Base-by-base conservation (phyloP, 1,140 invertebrate species). In the Psix sp. region DNA sequence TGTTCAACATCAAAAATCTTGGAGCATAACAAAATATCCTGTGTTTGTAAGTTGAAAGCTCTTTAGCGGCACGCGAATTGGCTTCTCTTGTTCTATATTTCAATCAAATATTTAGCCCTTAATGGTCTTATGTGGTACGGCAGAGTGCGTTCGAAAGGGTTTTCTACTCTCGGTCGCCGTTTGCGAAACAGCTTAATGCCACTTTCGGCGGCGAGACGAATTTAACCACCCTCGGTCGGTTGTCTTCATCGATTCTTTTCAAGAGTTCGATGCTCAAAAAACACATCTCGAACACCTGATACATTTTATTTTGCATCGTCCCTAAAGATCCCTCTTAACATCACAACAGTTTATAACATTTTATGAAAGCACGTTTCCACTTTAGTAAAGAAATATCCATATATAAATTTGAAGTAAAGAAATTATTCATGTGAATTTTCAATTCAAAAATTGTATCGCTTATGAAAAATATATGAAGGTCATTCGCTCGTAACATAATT, bases 41-140 rank as follows among this genome's bases (percentile, higher is more conserved):
- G 43, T 74, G 39, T 70, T 74, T 62, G 49, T 59, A 62, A 57
- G 43, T 66, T 38, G 26, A 67, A 76, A 76, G 74, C 74, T 82
- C 76, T 80, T 81, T 77, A 73, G 54, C 56, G 67, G 63, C 82
- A 81, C 82, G 81, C 80, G 77, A 83, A 71, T 74, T 48, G 35
- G 60, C 67, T 54, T 62, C 67, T 42, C 52, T 57, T 56, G 81
- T 57, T 54, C 71, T 74, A 62, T 83, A 82, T 80, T 80, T 83
- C 80, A 81, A 84, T 83, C 74, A 80, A 80, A 79, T 81, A 81
- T 77, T 79, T 76, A 82, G 63, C 52, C 59, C 56, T 77, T 79
- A 77, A 83, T 84, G 79, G 78, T 80, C 71, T 80, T 78, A 78
- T 66, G 68, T 54, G 67, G 63, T 68, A 79, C 52, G 66, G 46